Evolutionary conservation across 2,888 invertebrate species (phyloP).

Genomic region (Eustalomyia histrio): DNA sequence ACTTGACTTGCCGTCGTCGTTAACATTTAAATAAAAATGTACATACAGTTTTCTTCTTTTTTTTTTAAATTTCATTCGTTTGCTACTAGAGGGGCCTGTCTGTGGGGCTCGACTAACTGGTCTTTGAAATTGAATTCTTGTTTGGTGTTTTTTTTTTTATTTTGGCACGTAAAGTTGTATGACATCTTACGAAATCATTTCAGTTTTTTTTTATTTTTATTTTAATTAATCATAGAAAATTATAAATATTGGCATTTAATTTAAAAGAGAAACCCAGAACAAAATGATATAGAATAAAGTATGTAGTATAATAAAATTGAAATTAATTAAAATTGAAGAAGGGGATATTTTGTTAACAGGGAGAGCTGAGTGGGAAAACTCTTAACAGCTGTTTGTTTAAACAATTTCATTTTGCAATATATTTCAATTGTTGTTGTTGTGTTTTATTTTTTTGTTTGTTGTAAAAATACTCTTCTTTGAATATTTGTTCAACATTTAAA

Average conservation of each 20-base stretch:
- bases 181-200: conserved; percentile 58
- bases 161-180: conserved; percentile 61
- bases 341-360: neutral
- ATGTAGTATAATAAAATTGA: neutral
- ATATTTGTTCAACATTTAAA: conserved; percentile 35
- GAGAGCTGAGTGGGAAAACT: neutral
- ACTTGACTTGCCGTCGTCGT: conserved; percentile 41
- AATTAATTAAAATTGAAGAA: neutral
- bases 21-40: conserved; percentile 31
- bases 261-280: neutral
- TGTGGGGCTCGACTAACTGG: conserved; percentile 58
- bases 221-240: conserved; percentile 8
- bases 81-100: conserved; percentile 57
- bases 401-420: neutral
- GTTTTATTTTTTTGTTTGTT: conserved; percentile 32
- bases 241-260: neutral
- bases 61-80: neutral
- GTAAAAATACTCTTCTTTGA: conserved; percentile 25
- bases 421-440: neutral
- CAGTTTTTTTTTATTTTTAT: conserved; percentile 19
- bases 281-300: neutral
- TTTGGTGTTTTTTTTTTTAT: neutral
- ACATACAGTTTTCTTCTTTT: conserved; percentile 6
- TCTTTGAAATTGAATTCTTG: conserved; percentile 5
- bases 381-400: conserved; percentile 8